Evolutionary conservation across 2,797 vertebrate genomes (phyloP).

Genomic region (Acomys russatus): DNA sequence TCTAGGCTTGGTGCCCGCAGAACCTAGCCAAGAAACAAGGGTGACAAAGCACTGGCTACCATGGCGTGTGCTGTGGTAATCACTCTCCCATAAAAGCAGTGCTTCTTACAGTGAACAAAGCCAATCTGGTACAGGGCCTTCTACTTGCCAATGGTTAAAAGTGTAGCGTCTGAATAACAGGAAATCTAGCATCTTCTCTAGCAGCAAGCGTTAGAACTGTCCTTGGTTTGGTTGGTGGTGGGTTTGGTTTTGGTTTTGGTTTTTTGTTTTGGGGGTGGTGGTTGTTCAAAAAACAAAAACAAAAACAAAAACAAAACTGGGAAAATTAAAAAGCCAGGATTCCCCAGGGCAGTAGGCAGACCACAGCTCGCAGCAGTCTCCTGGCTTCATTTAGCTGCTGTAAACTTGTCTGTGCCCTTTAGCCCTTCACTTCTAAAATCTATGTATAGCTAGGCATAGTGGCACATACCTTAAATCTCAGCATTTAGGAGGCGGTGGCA

Average conservation of each 20-base stretch:
- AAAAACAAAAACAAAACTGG: background rate
- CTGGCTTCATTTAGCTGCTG: slow-evolving; percentile 71
- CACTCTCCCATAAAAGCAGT: background rate
- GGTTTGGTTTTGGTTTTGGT: background rate
- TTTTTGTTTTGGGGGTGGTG: background rate
- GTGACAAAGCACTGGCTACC: background rate
- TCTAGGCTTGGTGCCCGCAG: slow-evolving; percentile 32
- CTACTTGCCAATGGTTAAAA: slow-evolving; percentile 63
- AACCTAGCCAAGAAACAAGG: background rate
- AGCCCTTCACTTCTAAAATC: slow-evolving; percentile 68
- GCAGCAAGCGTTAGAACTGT: slow-evolving; percentile 50
- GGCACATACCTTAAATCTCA: background rate
- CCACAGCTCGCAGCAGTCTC: slow-evolving; percentile 17
- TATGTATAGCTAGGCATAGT: background rate
- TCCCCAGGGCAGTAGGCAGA: slow-evolving; percentile 39
- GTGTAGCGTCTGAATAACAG: slow-evolving; percentile 59
- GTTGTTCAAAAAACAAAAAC: no score
- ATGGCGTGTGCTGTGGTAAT: background rate
- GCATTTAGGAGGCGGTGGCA: background rate
- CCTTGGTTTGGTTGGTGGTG: background rate
- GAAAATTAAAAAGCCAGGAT: background rate
- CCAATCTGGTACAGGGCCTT: slow-evolving; percentile 3
- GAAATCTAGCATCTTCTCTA: slow-evolving; percentile 61
- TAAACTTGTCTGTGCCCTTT: slow-evolving; percentile 55
- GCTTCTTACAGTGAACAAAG: slow-evolving; percentile 55